Evolutionary conservation across 2,888 invertebrate species (phyloP).

Genomic region (Limnephilus auricula): DNA sequence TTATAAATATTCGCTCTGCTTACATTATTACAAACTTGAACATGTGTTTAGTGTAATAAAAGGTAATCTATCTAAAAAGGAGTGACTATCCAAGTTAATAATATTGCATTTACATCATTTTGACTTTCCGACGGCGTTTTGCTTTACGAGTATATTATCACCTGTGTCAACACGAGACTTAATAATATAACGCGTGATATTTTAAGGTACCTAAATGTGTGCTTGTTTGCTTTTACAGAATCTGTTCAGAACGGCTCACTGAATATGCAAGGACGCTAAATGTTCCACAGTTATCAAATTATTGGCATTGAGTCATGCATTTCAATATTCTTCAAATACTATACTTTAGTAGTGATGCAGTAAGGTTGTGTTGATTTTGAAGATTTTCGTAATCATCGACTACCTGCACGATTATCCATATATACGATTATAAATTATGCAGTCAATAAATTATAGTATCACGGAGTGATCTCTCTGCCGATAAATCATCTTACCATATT

Average conservation of each 20-base stretch:
- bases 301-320: neutral
- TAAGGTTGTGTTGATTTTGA: neutral
- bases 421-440: neutral
- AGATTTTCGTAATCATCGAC: neutral
- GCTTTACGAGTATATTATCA: neutral
- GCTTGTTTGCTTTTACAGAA: neutral
- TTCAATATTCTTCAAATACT: neutral
- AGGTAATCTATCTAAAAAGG: neutral
- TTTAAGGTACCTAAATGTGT: neutral
- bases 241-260: neutral
- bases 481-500: too few relatives aligned
- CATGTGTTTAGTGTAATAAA: too few relatives aligned
- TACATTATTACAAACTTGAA: too few relatives aligned
- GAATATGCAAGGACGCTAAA: neutral
- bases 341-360: neutral
- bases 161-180: neutral
- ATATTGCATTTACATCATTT: neutral
- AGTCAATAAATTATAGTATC: neutral
- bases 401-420: neutral
- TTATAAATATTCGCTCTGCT: too few relatives aligned
- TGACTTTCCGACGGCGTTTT: neutral
- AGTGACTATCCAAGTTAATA: neutral
- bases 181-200: neutral
- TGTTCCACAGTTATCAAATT: neutral
- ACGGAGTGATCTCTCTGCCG: neutral